Conservation (phyloP, 1,140 invertebrate species). For the Listronotus bonariensis region DNA sequence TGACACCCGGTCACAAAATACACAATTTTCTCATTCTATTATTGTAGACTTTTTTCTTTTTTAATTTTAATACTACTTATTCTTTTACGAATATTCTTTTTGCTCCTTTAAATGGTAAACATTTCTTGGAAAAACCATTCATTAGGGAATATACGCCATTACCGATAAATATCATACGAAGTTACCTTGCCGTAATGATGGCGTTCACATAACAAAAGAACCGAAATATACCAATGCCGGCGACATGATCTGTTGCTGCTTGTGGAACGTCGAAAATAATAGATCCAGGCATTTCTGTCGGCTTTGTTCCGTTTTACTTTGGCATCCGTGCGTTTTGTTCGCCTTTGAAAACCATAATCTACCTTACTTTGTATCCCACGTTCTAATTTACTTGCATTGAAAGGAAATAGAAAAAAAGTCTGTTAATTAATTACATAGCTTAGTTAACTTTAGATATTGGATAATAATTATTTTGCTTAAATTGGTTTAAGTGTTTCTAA, state of each 20-base stretch:
- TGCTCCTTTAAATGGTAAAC: no score
- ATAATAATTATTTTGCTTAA: no score
- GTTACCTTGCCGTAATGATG: constrained; percentile 5
- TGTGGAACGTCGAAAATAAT: constrained; percentile 17
- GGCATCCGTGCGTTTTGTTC: constrained; percentile 10
- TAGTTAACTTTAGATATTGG: no score
- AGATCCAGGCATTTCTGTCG: constrained; percentile 5
- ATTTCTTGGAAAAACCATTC: background rate
- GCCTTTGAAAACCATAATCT: background rate
- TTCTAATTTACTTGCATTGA: background rate
- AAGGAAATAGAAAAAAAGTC: background rate
- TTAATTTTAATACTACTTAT: no score
- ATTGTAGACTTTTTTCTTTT: no score
- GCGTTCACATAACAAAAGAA: constrained; percentile 12
- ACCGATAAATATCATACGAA: constrained; percentile 9
- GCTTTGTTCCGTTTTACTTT: constrained; percentile 14
- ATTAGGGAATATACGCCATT: constrained; percentile 7
- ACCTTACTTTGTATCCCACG: background rate
- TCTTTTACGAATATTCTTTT: no score
- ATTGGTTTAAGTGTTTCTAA: no score
- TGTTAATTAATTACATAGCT: no score
- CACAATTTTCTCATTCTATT: no score
- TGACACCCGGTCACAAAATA: no score
- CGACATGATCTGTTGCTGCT: constrained; percentile 16
- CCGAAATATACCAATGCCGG: constrained; percentile 11